phyloP scores from a whole-genome alignment of 2,113 vertebrate genomes.

The Peromyscus leucopus region DNA sequence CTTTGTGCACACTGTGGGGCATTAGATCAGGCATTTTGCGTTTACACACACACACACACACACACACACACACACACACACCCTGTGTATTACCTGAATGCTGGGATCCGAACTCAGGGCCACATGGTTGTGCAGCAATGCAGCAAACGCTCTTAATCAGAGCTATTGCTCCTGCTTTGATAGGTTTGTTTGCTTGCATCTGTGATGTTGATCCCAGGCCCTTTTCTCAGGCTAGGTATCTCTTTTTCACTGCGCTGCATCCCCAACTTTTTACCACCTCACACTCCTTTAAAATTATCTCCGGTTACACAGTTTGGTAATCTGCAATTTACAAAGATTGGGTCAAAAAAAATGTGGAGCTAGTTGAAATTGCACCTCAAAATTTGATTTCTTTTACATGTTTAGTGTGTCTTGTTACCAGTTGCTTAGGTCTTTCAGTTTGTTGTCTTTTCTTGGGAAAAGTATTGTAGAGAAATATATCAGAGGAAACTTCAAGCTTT shows the following conservation, averaged over 20 bases:
- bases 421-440: background rate
- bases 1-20: background rate
- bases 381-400: background rate
- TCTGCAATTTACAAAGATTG: constrained; percentile 25
- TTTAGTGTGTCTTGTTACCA: background rate
- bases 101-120: background rate
- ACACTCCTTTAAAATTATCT: background rate
- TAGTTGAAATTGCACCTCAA: background rate
- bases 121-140: background rate
- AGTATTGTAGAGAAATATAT: constrained; percentile 8
- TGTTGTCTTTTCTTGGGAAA: background rate
- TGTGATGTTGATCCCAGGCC: background rate
- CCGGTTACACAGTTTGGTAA: background rate
- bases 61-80: background rate
- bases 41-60: background rate
- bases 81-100: background rate
- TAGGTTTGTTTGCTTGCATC: background rate
- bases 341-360: background rate
- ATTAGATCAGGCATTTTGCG: background rate
- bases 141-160: background rate
- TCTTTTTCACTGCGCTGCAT: too few relatives aligned
- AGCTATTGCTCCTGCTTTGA: background rate
- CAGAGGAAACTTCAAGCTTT: constrained; percentile 8
- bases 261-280: background rate
- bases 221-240: background rate